phyloP scores from a whole-genome alignment of 2,113 vertebrate genomes.

The Pionites leucogaster region DNA sequence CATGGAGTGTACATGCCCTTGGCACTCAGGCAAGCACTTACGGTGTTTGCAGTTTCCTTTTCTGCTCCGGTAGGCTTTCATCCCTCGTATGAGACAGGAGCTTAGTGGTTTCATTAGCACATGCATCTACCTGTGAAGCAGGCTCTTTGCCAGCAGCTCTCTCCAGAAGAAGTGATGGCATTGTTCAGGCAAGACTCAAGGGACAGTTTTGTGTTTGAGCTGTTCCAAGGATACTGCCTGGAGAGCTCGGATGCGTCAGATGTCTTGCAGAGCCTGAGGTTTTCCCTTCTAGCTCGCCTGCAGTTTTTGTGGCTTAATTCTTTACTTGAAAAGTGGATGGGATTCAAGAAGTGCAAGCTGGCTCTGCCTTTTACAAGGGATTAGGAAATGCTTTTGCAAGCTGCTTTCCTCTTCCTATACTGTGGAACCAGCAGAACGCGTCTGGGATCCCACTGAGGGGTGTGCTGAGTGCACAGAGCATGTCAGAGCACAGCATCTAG shows the following conservation, averaged over 20 bases:
- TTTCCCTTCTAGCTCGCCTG: neutral
- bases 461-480: neutral
- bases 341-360: constrained; percentile 30
- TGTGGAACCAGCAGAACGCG: neutral
- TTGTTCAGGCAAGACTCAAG: neutral
- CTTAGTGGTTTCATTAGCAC: neutral
- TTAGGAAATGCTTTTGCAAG: constrained; percentile 23
- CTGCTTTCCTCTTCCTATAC: neutral
- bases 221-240: neutral
- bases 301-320: neutral
- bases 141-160: neutral
- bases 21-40: neutral
- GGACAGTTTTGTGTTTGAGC: neutral
- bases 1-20: accelerated
- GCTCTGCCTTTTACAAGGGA: constrained; percentile 52
- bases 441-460: neutral
- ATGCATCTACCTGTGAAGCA: neutral
- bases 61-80: neutral
- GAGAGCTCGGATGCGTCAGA: neutral
- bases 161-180: neutral
- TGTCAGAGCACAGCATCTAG: neutral
- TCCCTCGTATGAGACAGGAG: neutral
- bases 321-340: neutral
- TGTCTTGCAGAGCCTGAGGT: neutral
- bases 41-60: neutral